phyloP scores from a whole-genome alignment of 2,888 invertebrate species.

The Cerceris rybyensis region DNA sequence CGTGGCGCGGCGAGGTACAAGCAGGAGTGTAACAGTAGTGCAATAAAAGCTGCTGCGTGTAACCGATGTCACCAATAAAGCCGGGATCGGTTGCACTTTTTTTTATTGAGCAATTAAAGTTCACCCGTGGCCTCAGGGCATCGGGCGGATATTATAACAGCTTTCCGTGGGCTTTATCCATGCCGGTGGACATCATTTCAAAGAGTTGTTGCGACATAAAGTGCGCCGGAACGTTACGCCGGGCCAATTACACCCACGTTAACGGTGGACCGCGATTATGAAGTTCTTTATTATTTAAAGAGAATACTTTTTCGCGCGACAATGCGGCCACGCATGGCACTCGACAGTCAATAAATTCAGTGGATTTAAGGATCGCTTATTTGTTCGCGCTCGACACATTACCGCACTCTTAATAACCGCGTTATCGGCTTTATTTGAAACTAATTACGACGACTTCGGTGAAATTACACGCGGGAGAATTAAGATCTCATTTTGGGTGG shows the following conservation, averaged over 20 bases:
- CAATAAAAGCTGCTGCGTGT: conserved; percentile 58
- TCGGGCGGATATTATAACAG: conserved; percentile 50
- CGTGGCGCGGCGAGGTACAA: conserved; percentile 11
- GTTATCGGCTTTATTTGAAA: conserved; percentile 5
- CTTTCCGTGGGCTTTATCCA: conserved; percentile 36
- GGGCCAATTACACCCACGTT: conserved; percentile 60
- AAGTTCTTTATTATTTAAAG: conserved; percentile 58
- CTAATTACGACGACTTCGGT: conserved; percentile 17
- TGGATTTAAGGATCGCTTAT: conserved; percentile 1
- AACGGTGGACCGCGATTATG: conserved; percentile 42
- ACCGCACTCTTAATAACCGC: background rate
- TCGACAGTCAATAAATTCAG: conserved; percentile 46
- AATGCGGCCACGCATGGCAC: conserved; percentile 22
- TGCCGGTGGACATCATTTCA: conserved; percentile 33
- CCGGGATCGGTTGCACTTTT: conserved; percentile 36
- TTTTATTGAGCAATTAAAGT: conserved; percentile 67
- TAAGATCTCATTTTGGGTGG: conserved; percentile 25
- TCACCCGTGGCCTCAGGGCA: conserved; percentile 36
- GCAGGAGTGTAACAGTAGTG: conserved; percentile 42
- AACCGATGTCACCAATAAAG: conserved; percentile 60
- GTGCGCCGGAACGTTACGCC: conserved; percentile 44
- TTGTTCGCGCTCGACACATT: background rate
- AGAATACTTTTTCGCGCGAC: conserved; percentile 44
- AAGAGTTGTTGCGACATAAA: conserved; percentile 56
- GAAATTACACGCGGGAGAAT: conserved; percentile 22